A percentile compares a stretch with the other conserved stretches of the same genome.
Evolutionary conservation across 1,140 invertebrate species (phyloP).

Genomic region (Bombus vancouverensis): DNA sequence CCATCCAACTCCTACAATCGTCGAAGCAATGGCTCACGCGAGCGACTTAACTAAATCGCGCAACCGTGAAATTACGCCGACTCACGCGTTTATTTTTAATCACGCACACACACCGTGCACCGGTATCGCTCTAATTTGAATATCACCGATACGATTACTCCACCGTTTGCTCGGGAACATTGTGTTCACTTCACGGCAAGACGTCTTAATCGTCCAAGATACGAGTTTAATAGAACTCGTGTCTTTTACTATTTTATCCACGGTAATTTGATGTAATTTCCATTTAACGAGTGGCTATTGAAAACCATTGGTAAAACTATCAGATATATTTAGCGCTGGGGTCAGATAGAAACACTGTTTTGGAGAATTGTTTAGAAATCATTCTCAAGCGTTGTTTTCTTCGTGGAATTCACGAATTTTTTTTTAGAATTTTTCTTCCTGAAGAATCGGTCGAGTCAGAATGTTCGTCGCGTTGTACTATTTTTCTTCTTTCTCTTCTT

Average conservation of each 20-base stretch:
- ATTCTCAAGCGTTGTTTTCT: too few species aligned
- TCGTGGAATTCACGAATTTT: too few species aligned
- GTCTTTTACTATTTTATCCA: neutral
- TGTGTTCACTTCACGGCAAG: neutral
- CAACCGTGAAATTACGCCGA: conserved; percentile 64
- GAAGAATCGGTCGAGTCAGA: too few species aligned
- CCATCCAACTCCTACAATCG: conserved; percentile 2
- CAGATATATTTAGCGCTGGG: too few species aligned
- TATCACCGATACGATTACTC: conserved; percentile 16
- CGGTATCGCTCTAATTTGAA: conserved; percentile 38
- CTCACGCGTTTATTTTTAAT: conserved; percentile 66
- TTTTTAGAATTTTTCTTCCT: too few species aligned
- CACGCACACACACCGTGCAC: conserved; percentile 15
- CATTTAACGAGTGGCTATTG: too few species aligned
- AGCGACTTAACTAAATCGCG: conserved; percentile 62
- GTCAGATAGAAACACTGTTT: too few species aligned
- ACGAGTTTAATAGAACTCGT: neutral
- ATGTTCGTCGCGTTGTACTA: too few species aligned
- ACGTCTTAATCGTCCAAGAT: conserved; percentile 19
- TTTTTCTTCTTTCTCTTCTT: too few species aligned
- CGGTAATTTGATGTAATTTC: neutral
- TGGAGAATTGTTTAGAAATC: too few species aligned
- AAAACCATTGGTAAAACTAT: neutral
- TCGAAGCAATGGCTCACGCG: conserved; percentile 3
- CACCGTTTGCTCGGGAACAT: neutral